Evolutionary conservation across 2,797 vertebrate species (phyloP), one percentile per base, ranked within the genome.

Genomic region (Lepilemur septentrionalis): DNA sequence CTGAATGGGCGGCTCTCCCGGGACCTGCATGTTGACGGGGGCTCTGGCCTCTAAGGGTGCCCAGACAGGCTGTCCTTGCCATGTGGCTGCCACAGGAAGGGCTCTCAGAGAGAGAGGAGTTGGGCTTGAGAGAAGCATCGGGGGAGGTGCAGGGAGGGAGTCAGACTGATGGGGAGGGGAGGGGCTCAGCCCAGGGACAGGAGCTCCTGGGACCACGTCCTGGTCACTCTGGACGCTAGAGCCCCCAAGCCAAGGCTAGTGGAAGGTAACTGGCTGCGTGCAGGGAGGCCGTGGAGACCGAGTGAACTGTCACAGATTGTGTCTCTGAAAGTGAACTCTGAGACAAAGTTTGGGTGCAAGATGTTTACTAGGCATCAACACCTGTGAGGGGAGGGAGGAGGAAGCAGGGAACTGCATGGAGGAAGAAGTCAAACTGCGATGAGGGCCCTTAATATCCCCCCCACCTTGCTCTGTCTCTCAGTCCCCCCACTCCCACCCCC

Each of bases 1-100:
- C 67, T 61, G 41, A 57, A 35, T 18, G 11, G 46, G 65, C 8
- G 22, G 43, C 41, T 92, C 20, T 81, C 55, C 55, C 22, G 28
- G 78, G 41, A n/a, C 38, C 41, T 75, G 48, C 25, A 7, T 89
- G 2, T 38, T 65, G 50, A 48, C 6, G 25, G 30, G 23, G 5
- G 4, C 48, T 92, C 78, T 92, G 94, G 86, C 38, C 38, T 69
- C 65, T 95, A 13, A 10, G 5, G 7, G 38, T 57, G 28, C 72
- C 59, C 75, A 67, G 50, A 41, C 43, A 32, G 55, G 57, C 50
- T 63, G 32, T 20, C 9, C 7, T 55, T 75, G 69, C 50, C 82
- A 30, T 15, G 43, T 67, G 75, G 18, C 50, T 82, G 82, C 78
- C 41, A 28, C 4, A 35, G 73, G 43, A 85, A 92, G 72, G 61